phyloP scores from a whole-genome alignment of 2,888 invertebrate genomes.

The Dicycla oo region DNA sequence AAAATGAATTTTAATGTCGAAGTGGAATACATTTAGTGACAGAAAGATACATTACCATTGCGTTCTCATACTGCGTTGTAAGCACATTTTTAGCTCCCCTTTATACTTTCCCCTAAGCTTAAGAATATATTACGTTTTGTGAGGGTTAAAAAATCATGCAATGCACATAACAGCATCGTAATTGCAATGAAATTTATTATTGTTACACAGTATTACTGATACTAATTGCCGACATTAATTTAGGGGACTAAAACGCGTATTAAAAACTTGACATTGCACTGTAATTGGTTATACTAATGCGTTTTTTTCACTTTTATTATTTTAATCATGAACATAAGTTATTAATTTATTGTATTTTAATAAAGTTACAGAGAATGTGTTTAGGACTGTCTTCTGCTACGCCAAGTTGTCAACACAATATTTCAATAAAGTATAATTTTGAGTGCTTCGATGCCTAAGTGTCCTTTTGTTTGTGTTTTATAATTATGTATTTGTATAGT shows the following conservation, averaged over 20 bases:
- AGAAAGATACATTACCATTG: slow-evolving; percentile 59
- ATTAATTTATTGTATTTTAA: neutral
- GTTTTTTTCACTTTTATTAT: slow-evolving; percentile 4
- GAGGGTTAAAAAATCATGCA: slow-evolving; percentile 82
- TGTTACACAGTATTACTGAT: slow-evolving; percentile 62
- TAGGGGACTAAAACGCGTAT: slow-evolving; percentile 55
- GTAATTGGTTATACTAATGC: slow-evolving; percentile 24
- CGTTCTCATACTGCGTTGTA: slow-evolving; percentile 73
- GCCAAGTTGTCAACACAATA: neutral
- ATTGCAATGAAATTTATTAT: slow-evolving; percentile 80
- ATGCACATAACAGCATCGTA: slow-evolving; percentile 81
- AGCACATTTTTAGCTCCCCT: slow-evolving; percentile 79
- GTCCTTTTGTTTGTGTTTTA: too few relatives aligned
- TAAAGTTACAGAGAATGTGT: neutral
- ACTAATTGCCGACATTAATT: slow-evolving; percentile 66
- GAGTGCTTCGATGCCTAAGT: too few relatives aligned
- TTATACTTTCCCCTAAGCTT: slow-evolving; percentile 71
- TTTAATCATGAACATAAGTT: slow-evolving; percentile 4
- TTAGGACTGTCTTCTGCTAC: neutral
- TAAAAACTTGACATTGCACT: slow-evolving; percentile 40
- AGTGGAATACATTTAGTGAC: slow-evolving; percentile 60
- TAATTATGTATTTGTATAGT: too few relatives aligned
- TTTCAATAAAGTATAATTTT: neutral
- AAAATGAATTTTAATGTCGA: slow-evolving; percentile 42
- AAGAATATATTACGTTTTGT: slow-evolving; percentile 75